These are phyloP conservation scores for Neelides sp. DNA, from an alignment of 1,140 invertebrate genomes.

Conservation along the genomic window DNA sequence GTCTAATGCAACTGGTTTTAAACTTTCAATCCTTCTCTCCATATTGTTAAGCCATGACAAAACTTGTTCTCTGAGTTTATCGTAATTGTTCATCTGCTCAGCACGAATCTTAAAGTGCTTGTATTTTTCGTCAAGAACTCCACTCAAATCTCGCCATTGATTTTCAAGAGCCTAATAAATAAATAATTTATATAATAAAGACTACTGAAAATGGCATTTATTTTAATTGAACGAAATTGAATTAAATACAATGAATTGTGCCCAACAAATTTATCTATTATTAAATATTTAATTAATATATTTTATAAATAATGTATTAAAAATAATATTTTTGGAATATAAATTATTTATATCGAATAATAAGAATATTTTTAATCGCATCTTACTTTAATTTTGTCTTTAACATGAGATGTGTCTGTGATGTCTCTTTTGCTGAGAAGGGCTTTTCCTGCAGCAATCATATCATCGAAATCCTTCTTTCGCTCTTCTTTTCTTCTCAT, in stretches of 20 bases:
- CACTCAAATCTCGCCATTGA: constrained; percentile 66
- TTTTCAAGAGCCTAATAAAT: constrained; percentile 54
- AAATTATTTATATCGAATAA: not conserved
- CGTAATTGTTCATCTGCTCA: constrained; percentile 72
- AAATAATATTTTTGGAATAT: not conserved
- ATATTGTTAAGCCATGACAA: constrained; percentile 69
- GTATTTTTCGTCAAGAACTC: constrained; percentile 64
- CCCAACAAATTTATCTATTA: too few relatives aligned
- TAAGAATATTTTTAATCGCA: not conserved
- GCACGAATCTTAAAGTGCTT: constrained; percentile 65
- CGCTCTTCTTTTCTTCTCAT: constrained; percentile 44
- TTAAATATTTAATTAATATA: not conserved
- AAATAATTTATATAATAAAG: constrained; percentile 8
- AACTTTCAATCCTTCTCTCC: constrained; percentile 45
- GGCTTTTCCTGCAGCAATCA: constrained; percentile 63
- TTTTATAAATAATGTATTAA: not conserved
- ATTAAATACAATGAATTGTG: too few relatives aligned
- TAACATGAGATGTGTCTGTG: constrained; percentile 68
- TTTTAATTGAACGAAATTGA: too few relatives aligned
- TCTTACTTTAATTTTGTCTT: constrained; percentile 65
- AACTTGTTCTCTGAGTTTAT: constrained; percentile 67
- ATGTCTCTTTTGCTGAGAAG: constrained; percentile 78
- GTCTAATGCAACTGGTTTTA: constrained; percentile 23
- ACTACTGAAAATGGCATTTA: not conserved
- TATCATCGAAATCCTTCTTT: constrained; percentile 54